Base-by-base conservation (phyloP, 2,888 invertebrate genomes). In the Leptinotarsa haldemani region DNA sequence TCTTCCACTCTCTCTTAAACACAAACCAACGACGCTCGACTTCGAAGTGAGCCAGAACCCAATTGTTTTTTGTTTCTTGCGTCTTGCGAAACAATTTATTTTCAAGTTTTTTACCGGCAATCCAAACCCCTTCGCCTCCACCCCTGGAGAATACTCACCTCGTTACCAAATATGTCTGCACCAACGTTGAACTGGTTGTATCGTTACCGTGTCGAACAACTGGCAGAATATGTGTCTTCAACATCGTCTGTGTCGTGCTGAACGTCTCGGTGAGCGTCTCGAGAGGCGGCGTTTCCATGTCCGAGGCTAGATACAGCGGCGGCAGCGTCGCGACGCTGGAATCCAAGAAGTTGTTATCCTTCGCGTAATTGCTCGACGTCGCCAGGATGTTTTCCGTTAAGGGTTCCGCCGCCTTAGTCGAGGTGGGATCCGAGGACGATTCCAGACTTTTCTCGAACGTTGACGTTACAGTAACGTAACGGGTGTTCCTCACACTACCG, bases 261-360 rank as follows among this genome's bases (percentile, higher is more conserved):
- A 96, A 97, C 3, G 96, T 96, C 88, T 97, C 96, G 0, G 95
- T 96, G 61, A 95, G 89, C 0, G 96, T 96, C 88, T 96, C 95
- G 68, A 97, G 87, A 0, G 95, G 95, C 16, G 96, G 95, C 0
- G 96, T 96, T 86, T 94, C 94, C 85, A 92, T 92, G 81, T 93
- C 94, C 13, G 93, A 91, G 9, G 93, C 91, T 56, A 95, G 88
- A 74, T 93, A 92, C 76, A 97, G 92, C 0, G 95, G 92, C 13
- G 95, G 95, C 52, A 97, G 88, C 1, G 96, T 96, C 13, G 94
- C 95, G 71, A 96, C 92, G 81, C 94, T 94, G 16, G 94, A 94
- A 85, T 94, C 94, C 75, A 94, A 87, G 65, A 91, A 88, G 66
- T 89, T 90, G 71, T 90, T 87, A 77, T 93, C 93, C 84, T 93